A percentile compares a stretch with the other conserved stretches of the same genome.
phyloP scores from a whole-genome alignment of 2,888 invertebrate genomes.

The Sesamia inferens region DNA sequence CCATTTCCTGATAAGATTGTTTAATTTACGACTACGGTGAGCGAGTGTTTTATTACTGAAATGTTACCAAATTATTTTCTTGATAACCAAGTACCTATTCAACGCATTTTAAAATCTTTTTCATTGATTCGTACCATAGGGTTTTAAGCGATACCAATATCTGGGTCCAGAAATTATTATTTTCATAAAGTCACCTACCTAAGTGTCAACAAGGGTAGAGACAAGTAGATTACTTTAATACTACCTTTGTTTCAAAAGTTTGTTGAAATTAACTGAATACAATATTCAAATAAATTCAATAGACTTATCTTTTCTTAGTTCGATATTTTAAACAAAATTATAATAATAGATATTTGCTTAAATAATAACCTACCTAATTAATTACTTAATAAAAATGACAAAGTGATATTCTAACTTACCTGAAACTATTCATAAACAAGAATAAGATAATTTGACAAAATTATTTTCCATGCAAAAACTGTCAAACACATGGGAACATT shows the following conservation, averaged over 20 bases:
- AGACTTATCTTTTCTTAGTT: too few relatives aligned
- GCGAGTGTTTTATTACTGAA: constrained; percentile 69
- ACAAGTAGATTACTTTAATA: not conserved
- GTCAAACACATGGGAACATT: not conserved
- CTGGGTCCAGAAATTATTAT: not conserved
- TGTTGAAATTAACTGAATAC: not conserved
- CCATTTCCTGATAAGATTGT: constrained; percentile 71
- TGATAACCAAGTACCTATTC: not conserved
- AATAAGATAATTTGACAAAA: not conserved
- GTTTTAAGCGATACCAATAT: not conserved
- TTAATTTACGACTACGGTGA: constrained; percentile 80
- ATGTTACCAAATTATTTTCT: constrained; percentile 27
- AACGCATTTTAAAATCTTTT: not conserved
- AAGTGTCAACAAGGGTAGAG: not conserved
- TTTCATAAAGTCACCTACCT: not conserved
- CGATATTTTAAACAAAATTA: too few relatives aligned
- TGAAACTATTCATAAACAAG: not conserved
- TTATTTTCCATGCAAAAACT: not conserved
- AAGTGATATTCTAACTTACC: not conserved
- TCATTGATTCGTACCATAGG: not conserved
- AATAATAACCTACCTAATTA: not conserved
- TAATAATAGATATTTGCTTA: too few relatives aligned
- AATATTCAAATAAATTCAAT: too few relatives aligned
- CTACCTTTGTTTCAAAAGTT: not conserved
- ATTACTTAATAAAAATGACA: not conserved